Conservation (phyloP, 2,888 invertebrate species). For the Lucinisca nassula region DNA sequence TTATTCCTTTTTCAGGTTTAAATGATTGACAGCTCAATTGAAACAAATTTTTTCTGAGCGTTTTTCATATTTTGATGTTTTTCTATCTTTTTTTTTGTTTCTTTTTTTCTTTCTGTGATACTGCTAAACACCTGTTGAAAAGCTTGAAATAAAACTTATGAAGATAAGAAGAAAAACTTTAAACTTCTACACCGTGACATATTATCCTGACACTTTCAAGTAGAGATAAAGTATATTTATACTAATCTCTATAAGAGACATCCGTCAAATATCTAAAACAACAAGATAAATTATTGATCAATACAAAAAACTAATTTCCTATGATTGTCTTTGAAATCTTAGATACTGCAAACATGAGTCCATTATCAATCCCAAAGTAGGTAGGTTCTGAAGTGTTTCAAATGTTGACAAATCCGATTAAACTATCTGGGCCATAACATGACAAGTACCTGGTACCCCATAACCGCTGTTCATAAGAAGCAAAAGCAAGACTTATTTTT, state of each 20-base stretch:
- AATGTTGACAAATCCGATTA: background rate
- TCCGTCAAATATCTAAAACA: background rate
- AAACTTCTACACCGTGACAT: background rate
- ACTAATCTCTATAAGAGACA: background rate
- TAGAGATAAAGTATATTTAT: background rate
- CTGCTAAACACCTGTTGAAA: background rate
- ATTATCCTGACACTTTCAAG: background rate
- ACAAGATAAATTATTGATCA: background rate
- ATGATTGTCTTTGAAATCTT: background rate
- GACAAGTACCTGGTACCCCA: too few species aligned
- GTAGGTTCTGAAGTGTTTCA: background rate
- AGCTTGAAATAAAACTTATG: background rate
- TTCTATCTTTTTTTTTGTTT: background rate
- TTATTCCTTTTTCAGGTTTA: too few species aligned
- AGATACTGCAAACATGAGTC: background rate
- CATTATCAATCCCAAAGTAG: background rate
- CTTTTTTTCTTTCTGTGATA: background rate
- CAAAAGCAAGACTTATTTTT: too few species aligned
- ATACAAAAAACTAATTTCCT: background rate
- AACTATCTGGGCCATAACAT: too few species aligned
- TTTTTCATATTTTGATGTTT: background rate
- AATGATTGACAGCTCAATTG: too few species aligned
- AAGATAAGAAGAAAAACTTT: background rate
- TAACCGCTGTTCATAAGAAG: too few species aligned
- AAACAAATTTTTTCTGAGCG: background rate